Evolutionary conservation across 2,113 vertebrate species (phyloP).

Genomic region (Numenius arquata): DNA sequence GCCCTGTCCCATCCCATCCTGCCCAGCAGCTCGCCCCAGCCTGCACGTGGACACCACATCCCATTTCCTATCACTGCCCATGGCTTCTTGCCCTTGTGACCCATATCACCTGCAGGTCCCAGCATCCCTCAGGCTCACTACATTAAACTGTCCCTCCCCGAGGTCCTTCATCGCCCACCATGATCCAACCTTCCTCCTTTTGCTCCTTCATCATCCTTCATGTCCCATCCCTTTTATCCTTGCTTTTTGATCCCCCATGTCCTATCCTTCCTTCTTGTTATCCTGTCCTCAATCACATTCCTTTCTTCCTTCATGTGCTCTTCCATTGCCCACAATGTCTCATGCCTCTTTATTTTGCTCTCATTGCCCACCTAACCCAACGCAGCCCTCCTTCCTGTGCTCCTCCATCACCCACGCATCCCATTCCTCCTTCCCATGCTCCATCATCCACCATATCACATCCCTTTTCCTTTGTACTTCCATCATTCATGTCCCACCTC

Average conservation of each 20-base stretch:
- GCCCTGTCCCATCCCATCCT: neutral
- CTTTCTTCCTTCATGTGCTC: neutral
- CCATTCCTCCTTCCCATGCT: neutral
- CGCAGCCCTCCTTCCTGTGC: neutral
- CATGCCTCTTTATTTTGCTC: neutral
- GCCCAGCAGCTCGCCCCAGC: neutral
- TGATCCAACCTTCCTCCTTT: neutral
- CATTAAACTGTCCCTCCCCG: neutral
- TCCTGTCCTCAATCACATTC: neutral
- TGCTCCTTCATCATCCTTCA: neutral
- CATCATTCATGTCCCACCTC: neutral
- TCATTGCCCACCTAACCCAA: neutral
- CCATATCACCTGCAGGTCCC: neutral
- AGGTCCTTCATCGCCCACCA: neutral
- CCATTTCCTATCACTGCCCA: accelerated
- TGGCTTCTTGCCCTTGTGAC: neutral
- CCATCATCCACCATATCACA: neutral
- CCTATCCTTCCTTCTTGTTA: neutral
- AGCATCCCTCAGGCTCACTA: neutral
- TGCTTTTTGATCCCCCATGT: neutral
- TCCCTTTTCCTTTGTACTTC: neutral
- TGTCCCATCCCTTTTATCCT: neutral
- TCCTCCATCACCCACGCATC: neutral
- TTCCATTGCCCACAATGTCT: neutral
- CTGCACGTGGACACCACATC: neutral